Percentiles rank a stretch among this genome's conserved stretches.
Evolutionary conservation across 2,797 vertebrate species (phyloP).

Genomic region (Picus viridis): DNA sequence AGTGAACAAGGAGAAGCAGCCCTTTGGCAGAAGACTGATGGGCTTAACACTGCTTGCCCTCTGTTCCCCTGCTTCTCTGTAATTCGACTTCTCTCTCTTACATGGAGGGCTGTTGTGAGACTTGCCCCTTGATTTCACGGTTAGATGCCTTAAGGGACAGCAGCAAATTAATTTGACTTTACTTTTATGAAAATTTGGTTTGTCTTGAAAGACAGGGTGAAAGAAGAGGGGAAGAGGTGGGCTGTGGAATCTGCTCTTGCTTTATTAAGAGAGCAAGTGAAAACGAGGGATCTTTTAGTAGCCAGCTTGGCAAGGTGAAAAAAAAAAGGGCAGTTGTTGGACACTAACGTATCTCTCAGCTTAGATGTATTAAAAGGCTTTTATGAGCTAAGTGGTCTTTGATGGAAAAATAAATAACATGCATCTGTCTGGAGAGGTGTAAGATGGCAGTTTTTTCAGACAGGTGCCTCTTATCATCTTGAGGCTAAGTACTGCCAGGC

Average conservation of each 20-base stretch:
- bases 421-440: neutral
- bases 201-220: neutral
- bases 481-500: neutral
- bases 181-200: neutral
- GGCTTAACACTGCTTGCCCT: neutral
- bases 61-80: neutral
- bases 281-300: neutral
- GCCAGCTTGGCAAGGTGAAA: neutral
- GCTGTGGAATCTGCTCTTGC: neutral
- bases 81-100: neutral
- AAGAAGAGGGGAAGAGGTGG: neutral
- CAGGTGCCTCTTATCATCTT: neutral
- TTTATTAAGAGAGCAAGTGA: neutral
- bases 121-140: neutral
- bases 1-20: neutral
- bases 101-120: neutral
- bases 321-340: neutral
- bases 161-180: neutral
- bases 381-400: neutral
- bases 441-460: neutral
- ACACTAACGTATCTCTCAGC: neutral
- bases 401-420: neutral
- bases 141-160: neutral
- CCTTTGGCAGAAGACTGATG: neutral
- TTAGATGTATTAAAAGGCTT: neutral